Conservation (phyloP, 2,888 invertebrate genomes). For the Notodonta ziczac region DNA sequence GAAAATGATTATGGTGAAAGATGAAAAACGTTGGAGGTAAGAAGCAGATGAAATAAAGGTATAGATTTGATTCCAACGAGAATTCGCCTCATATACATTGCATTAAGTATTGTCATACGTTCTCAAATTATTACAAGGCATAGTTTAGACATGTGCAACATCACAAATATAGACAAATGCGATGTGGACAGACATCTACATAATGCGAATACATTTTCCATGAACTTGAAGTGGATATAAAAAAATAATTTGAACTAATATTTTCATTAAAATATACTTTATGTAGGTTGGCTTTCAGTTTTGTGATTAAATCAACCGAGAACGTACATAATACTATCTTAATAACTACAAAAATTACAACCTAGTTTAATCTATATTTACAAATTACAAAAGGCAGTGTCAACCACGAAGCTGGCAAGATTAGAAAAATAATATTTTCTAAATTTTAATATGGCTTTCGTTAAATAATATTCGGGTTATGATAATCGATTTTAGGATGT, state of each 20-base stretch:
- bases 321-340: conserved; percentile 31
- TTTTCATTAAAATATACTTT: background rate
- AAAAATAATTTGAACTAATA: background rate
- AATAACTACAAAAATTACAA: conserved; percentile 21
- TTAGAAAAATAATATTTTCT: conserved; percentile 75
- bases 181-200: conserved; percentile 82
- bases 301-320: conserved; percentile 10
- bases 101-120: conserved; percentile 25
- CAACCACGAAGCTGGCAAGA: conserved; percentile 83
- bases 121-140: conserved; percentile 42
- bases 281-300: background rate
- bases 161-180: conserved; percentile 54
- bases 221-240: conserved; percentile 5
- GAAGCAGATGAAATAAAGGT: conserved; percentile 17
- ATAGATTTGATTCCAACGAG: conserved; percentile 29
- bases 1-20: background rate
- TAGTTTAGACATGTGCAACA: conserved; percentile 82
- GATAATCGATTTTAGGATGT: conserved; percentile 50
- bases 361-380: conserved; percentile 70
- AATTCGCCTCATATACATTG: conserved; percentile 22
- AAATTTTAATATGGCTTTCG: conserved; percentile 82
- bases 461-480: conserved; percentile 63
- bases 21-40: conserved; percentile 12
- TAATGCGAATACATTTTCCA: conserved; percentile 53
- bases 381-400: conserved; percentile 78